Evolutionary conservation across 2,797 vertebrate genomes (phyloP), one percentile per base, ranked within the genome.

Genomic region (Cyprinella venusta): DNA sequence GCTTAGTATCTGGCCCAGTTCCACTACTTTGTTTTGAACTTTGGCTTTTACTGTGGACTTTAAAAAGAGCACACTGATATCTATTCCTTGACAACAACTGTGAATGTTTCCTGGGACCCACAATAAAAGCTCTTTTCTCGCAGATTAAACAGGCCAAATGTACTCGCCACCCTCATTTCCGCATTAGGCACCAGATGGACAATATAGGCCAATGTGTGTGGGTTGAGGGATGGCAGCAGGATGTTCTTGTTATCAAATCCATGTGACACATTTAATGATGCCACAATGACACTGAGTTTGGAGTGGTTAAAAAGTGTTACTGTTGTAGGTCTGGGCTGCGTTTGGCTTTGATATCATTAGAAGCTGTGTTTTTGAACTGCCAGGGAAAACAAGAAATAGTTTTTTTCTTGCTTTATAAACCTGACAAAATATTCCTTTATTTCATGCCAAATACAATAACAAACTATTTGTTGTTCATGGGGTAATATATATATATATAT

Each of bases 101-200:
- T 83, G 59, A 85, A 68, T 84, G 64, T 80, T 87, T 72, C 70
- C 81, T 21, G 26, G 76, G 89, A 87, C 86, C 76, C 85, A 85
- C 71, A 76, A 21, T 84, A 83, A 80, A 77, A 38, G 18, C 64
- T 81, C 81, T 89, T 91, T 90, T 89, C 90, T 81, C 0, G 65
- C 85, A 84, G 83, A 92, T 91, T 91, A 89, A 83, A 92, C 90
- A 89, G 92, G 88, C 85, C 38, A 88, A 89, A 86, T 90, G 90
- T 92, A 89, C 92, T 92, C 89, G 90, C 72, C 82, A 52, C 86
- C 85, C 88, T 89, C 81, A 61, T 90, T 89, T 92, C 90, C 88
- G 86, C 90, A 83, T 90, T 83, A 83, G 84, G 91, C 82, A 92
- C 92, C 94, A 94, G 94, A 95, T 94, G 93, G 92, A 92, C 90